Conservation (phyloP, 2,113 vertebrate species). For the Bettongia penicillata region DNA sequence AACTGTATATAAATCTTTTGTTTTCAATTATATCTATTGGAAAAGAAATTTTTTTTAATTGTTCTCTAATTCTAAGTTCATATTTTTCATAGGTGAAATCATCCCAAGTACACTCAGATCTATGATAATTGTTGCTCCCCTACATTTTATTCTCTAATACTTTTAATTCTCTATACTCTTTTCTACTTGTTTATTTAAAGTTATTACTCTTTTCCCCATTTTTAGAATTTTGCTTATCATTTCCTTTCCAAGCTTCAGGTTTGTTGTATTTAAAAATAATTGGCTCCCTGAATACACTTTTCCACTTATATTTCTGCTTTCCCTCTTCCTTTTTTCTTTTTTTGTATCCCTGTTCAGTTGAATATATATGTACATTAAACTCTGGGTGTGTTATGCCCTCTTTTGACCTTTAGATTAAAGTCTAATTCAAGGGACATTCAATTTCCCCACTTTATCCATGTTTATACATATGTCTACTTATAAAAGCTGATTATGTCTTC, state of each 20-base stretch:
- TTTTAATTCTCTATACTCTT: background rate
- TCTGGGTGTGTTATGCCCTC: background rate
- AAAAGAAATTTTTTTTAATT: background rate
- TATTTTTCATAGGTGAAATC: background rate
- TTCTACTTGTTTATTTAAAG: background rate
- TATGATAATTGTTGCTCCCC: background rate
- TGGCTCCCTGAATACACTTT: background rate
- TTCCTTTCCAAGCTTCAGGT: background rate
- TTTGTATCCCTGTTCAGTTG: background rate
- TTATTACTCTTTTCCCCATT: background rate
- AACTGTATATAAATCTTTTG: background rate
- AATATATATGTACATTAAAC: background rate
- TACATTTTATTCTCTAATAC: background rate
- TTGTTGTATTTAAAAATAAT: background rate
- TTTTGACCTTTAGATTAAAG: background rate
- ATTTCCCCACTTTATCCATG: background rate
- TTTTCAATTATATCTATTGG: background rate
- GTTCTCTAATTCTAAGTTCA: background rate
- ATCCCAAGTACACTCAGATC: background rate
- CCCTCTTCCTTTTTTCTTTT: background rate
- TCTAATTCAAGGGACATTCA: background rate
- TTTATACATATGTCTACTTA: background rate
- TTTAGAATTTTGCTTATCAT: background rate
- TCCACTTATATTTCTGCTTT: background rate
- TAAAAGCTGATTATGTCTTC: background rate